Base-by-base conservation (phyloP, 2,797 vertebrate genomes). In the Chromobotia macracanthus region DNA sequence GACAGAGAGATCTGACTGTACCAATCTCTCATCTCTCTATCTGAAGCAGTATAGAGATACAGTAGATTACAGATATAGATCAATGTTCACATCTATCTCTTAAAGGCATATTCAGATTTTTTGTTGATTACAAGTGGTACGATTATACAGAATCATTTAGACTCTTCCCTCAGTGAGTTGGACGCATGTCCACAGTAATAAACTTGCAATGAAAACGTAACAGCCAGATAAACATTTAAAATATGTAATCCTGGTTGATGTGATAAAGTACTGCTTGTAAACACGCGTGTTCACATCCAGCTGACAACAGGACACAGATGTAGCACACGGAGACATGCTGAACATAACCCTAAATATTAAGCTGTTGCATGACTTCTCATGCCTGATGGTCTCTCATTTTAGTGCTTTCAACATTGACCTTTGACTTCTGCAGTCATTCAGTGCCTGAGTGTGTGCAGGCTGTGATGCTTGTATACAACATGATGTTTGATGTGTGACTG, bases 21-120 rank as follows among this genome's bases (percentile, higher is more conserved):
- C 23, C 28, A 58, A 31, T 31, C 23, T 7, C 6, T 31, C 15
- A 16, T 31, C 15, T 61, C 25, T 61, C 12, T 25, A 23, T 60
- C 5, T 60, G 13, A 60, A 60, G 56, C 23, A 2, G 58, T 31
- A 25, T 13, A 61, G 12, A 28, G 23, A 28, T 28, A 12, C 3
- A 25, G 10, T 25, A 31, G 58, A 56, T 56, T 3, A 19, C 53
- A 21, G 44, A 51, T 23, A 2, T 35, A n/a, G n/a, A n/a, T n/a
- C n/a, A n/a, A n/a, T n/a, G n/a, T 64, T 5, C n/a, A 11, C 71
- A 3, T 38, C 5, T 48, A 5, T 15, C 38, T 19, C 5, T 83
- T 84, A 35, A 56, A 28, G 18, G 19, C 38, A 63, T 82, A 56
- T 76, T 81, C 44, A 21, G 50, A n/a, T n/a, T n/a, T n/a, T n/a